Base-by-base conservation (phyloP, 2,888 invertebrate genomes). In the Pseudococcus longispinus region DNA sequence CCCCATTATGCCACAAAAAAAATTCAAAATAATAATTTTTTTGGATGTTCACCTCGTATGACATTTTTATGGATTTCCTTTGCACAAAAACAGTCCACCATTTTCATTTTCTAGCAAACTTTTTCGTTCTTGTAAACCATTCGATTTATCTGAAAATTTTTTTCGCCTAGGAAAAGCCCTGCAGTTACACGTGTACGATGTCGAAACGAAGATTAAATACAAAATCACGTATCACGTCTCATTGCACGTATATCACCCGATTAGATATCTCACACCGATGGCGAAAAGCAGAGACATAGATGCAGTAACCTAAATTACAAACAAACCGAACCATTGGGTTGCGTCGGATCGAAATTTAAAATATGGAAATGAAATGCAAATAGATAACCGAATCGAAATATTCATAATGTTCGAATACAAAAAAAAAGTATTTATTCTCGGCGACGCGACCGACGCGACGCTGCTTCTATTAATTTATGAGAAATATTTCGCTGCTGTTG, bases 361-460 rank as follows among this genome's bases (percentile, higher is more conserved):
- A 77, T 77, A 77, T 77, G 77, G 32, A 77, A 77, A 77, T 77
- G 77, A 77, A 37, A 77, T 77, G 77, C 77, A 65, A 65, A 65
- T 77, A 77, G 20, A 37, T 37, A 37, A 37, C 37, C 77, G n/a
- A 32, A 77, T 32, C n/a, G 37, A 77, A 37, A 77, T 77, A 77
- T 37, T 37, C 77, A 77, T 77, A 77, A 37, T 18, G 77, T 4
- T 29, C 32, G 60, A 60, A 9, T 26, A 23, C 5, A 9, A 65
- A 4, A 37, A 37, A 37, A 37, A 23, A 65, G 26, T 65, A 26
- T 65, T 26, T 65, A 23, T 60, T 60, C 60, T 60, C 13, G 3
- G 20, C 23, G 46, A 6, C 4, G 37, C 37, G 37, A 51, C 15
- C 37, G 37, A 32, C 32, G 32, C 32, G 32, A 37, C 37, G 20